Evolutionary conservation across 2,113 vertebrate species (phyloP).

Genomic region (Lonchura striata): DNA sequence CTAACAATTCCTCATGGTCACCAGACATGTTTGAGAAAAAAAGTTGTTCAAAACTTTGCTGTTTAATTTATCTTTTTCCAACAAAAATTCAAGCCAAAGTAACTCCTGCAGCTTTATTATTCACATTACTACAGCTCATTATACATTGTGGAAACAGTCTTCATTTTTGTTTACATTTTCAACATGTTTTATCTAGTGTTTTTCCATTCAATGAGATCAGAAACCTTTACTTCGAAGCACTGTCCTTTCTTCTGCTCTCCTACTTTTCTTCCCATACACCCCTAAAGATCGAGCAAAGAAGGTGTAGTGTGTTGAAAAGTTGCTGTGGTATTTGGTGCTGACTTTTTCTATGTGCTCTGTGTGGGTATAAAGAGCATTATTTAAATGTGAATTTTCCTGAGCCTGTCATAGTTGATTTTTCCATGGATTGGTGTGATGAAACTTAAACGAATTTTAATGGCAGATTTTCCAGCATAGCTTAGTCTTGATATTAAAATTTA

Average conservation of each 20-base stretch:
- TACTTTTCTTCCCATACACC: background rate
- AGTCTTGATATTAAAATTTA: slow-evolving; percentile 36
- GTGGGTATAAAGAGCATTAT: background rate
- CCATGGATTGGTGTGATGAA: slow-evolving; percentile 28
- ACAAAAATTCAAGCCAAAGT: background rate
- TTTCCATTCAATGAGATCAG: background rate
- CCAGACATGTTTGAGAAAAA: background rate
- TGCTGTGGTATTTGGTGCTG: background rate
- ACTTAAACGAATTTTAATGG: slow-evolving; percentile 27
- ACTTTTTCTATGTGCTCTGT: background rate
- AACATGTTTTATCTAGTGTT: background rate
- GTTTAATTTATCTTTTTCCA: background rate
- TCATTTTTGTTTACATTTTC: background rate
- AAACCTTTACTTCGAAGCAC: background rate
- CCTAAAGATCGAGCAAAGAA: background rate
- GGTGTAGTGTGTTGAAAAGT: background rate
- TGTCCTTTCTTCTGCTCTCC: background rate
- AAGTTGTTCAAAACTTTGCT: background rate
- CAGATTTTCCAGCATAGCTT: slow-evolving; percentile 7
- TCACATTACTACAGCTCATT: background rate
- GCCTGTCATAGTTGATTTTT: slow-evolving; percentile 7
- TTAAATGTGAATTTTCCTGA: slow-evolving; percentile 37
- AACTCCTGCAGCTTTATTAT: background rate
- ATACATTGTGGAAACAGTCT: background rate
- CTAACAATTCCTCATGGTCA: background rate